Evolutionary conservation across 2,113 vertebrate genomes (phyloP).

Genomic region (Muntiacus muntjak): DNA sequence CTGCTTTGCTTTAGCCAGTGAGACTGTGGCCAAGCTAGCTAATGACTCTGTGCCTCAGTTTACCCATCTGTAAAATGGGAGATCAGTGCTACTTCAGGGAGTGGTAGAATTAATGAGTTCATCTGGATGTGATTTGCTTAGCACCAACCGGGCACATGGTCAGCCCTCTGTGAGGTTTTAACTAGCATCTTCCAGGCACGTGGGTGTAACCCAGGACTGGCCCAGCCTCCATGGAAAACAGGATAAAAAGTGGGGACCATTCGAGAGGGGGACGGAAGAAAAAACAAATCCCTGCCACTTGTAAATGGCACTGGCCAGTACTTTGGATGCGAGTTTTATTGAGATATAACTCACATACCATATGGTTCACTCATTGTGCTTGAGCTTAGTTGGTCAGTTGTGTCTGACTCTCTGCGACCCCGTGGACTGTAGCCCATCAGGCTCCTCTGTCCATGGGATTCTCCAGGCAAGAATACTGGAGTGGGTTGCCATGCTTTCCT

Average conservation of each 20-base stretch:
- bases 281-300: neutral
- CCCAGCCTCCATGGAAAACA: neutral
- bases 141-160: neutral
- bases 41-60: neutral
- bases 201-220: neutral
- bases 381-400: rapidly evolving
- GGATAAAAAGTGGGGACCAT: neutral
- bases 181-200: neutral
- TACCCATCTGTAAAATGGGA: neutral
- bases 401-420: neutral
- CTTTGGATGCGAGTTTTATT: neutral
- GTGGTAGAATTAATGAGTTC: neutral
- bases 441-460: neutral
- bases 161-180: neutral
- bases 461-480: neutral
- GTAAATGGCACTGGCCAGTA: neutral
- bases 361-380: neutral
- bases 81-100: neutral
- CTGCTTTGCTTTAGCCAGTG: neutral
- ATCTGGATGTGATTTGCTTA: neutral
- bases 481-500: neutral
- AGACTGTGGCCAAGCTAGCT: neutral
- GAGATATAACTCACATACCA: neutral
- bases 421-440: neutral
- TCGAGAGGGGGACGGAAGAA: neutral